These are phyloP conservation scores for Sesamia nonagrioides DNA, from an alignment of 1,140 invertebrate species.

Conservation along the genomic window DNA sequence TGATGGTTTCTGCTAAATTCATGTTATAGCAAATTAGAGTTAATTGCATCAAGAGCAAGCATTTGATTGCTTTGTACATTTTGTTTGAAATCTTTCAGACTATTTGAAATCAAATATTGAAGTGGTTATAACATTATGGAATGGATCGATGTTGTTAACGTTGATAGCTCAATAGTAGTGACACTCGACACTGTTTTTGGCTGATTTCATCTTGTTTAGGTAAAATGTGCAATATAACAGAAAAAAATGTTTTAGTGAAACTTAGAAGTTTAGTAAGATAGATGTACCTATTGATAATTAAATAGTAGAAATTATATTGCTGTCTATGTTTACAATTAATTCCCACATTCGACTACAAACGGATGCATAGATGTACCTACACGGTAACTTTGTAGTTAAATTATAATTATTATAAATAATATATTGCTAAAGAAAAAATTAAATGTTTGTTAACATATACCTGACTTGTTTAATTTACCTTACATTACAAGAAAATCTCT, in stretches of 20 bases:
- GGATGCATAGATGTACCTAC: conserved; percentile 72
- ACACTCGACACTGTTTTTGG: conserved; percentile 54
- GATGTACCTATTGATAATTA: conserved; percentile 71
- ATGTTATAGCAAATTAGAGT: conserved; percentile 64
- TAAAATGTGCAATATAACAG: conserved; percentile 84
- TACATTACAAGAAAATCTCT: not conserved
- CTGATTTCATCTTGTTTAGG: conserved; percentile 59
- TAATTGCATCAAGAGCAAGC: conserved; percentile 57
- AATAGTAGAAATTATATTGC: conserved; percentile 76
- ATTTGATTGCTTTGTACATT: conserved; percentile 54
- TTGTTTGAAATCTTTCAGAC: conserved; percentile 39
- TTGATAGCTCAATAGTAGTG: not conserved
- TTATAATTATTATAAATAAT: conserved; percentile 86
- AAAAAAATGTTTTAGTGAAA: conserved; percentile 73
- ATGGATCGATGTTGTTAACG: conserved; percentile 6
- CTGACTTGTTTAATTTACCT: conserved; percentile 57
- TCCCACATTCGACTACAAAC: conserved; percentile 58
- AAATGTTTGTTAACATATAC: conserved; percentile 85
- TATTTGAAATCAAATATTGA: not conserved
- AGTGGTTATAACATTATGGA: not conserved
- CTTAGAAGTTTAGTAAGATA: conserved; percentile 74
- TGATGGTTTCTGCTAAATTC: conserved; percentile 68
- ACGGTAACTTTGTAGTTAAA: conserved; percentile 81
- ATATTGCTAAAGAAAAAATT: conserved; percentile 86
- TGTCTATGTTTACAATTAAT: conserved; percentile 71